Evolutionary conservation across 2,888 invertebrate species (phyloP).

Genomic region (Drosophila atripex): DNA sequence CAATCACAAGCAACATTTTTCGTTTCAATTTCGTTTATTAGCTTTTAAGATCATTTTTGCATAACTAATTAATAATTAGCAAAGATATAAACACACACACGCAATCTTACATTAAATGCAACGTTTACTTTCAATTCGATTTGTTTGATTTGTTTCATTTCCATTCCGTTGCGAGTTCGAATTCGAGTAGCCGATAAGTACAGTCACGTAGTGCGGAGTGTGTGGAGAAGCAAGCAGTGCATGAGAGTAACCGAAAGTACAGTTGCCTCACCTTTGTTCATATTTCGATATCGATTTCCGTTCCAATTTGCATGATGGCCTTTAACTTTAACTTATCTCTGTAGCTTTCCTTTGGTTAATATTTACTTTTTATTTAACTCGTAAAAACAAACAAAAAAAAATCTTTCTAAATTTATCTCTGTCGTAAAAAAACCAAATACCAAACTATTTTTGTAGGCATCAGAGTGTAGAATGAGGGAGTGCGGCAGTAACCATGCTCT

Average conservation of each 20-base stretch:
- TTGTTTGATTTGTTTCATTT: constrained; percentile 49
- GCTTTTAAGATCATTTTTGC: constrained; percentile 58
- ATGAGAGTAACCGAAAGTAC: constrained; percentile 42
- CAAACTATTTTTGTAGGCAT: constrained; percentile 83
- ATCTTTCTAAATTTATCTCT: constrained; percentile 57
- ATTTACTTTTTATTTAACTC: constrained; percentile 8
- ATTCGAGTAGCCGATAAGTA: constrained; percentile 55
- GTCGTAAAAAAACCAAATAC: constrained; percentile 60
- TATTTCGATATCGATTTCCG: constrained; percentile 15
- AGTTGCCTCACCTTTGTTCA: constrained; percentile 24
- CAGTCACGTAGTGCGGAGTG: constrained; percentile 57
- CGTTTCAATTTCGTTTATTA: constrained; percentile 45
- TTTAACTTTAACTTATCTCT: constrained; percentile 11
- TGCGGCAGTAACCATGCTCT: constrained; percentile 90
- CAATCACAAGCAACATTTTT: constrained; percentile 25
- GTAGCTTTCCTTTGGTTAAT: constrained; percentile 18
- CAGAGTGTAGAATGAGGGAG: constrained; percentile 84
- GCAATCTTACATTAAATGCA: constrained; percentile 62
- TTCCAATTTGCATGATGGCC: constrained; percentile 29
- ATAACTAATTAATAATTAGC: constrained; percentile 43
- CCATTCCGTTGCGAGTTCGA: constrained; percentile 49
- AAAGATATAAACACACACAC: constrained; percentile 30
- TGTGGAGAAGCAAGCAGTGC: constrained; percentile 32
- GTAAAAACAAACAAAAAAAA: constrained; percentile 17
- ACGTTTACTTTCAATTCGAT: constrained; percentile 59